Base-by-base conservation (phyloP, 1,140 invertebrate species). In the Metopolophium dirhodum region DNA sequence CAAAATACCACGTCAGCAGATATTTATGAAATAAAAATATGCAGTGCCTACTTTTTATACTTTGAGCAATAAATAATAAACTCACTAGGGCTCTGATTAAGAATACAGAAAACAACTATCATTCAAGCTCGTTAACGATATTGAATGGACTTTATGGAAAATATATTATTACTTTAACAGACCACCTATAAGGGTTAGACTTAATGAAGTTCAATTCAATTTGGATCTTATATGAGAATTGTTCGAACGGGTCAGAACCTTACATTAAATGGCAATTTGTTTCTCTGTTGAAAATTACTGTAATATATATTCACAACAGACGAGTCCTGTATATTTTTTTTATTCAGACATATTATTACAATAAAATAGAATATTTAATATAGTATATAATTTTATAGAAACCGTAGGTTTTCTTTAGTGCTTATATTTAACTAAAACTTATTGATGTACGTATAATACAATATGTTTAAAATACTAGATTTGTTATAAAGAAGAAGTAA, bases 151-250 rank as follows among this genome's bases (percentile, higher is more conserved):
- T 47, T 41, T 30, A n/a, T 77, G 61, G n/a, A 86, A 47, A 47
- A 47, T 45, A 85, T 23, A 86, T 47, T 86, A 86, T n/a, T 54
- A 54, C 51, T 18, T 47, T n/a, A 35, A 7, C 14, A 18, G 37
- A 86, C 85, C 37, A 86, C 41, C 85, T 30, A 20, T 47, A 47
- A 86, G 41, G 85, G 85, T 86, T 18, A 47, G 26, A 45, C 23
- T 86, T 45, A 86, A 86, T 26, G 85, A 47, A 47, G 85, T 86
- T 86, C 41, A 86, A 86, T 86, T 86, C 2, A 47, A 86, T 86
- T 49, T 47, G 41, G 23, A 86, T n/a, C 18, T n/a, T n/a, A 86
- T 86, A 41, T 4, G 41, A 30, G 26, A 47, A 86, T 86, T 47
- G 30, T 47, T 86, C 22, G 9, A 86, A 77, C n/a, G 14, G 30